These are phyloP conservation scores for Cataglyphis hispanica DNA, from an alignment of 1,140 invertebrate genomes.

Conservation along the genomic window DNA sequence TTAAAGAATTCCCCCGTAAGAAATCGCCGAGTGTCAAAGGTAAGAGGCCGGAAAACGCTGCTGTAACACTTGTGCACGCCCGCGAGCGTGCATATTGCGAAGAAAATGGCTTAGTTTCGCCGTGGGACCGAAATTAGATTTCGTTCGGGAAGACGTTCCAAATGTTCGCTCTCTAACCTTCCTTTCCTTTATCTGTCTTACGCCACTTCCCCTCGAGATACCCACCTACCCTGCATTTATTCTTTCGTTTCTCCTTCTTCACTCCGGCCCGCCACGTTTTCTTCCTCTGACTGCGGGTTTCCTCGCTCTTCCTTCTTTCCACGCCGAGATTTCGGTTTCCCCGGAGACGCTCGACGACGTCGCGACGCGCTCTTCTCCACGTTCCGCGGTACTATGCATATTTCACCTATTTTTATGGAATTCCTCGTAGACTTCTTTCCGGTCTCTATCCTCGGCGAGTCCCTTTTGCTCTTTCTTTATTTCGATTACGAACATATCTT, in stretches of 20 bases:
- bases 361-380: conserved; percentile 73
- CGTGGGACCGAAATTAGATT: conserved; percentile 80
- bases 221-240: conserved; percentile 19
- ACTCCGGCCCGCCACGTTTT: conserved; percentile 62
- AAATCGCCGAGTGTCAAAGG: neutral
- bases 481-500: conserved; percentile 61
- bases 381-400: conserved; percentile 82
- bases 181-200: conserved; percentile 70
- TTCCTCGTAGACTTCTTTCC: conserved; percentile 76
- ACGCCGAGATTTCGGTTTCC: conserved; percentile 79
- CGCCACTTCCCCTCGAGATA: conserved; percentile 29
- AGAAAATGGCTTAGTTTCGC: conserved; percentile 80
- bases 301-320: conserved; percentile 68
- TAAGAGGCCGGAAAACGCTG: conserved; percentile 60
- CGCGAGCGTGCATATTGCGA: conserved; percentile 73
- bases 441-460: conserved; percentile 35
- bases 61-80: conserved; percentile 58
- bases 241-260: conserved; percentile 11
- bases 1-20: neutral
- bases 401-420: conserved; percentile 84
- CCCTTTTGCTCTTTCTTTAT: conserved; percentile 56
- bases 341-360: conserved; percentile 78
- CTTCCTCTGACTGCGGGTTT: conserved; percentile 71
- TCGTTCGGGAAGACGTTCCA: conserved; percentile 79
- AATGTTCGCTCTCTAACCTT: conserved; percentile 76